Percentiles rank a stretch among this genome's conserved stretches.
phyloP scores from a whole-genome alignment of 1,140 invertebrate species.

The Goniozus legneri region DNA sequence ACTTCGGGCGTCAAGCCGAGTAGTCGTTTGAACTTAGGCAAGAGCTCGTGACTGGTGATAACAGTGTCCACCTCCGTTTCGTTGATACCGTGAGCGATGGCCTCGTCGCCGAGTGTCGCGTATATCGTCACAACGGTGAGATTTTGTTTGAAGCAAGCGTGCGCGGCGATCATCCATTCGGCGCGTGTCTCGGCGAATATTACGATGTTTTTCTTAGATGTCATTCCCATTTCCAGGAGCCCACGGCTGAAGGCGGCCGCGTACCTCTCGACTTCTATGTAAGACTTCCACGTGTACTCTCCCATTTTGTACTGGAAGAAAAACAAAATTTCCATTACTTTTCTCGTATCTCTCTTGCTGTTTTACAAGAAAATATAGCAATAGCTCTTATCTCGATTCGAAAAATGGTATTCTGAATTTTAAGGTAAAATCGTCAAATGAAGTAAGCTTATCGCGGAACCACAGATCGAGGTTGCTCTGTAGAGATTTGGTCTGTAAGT shows the following conservation, averaged over 20 bases:
- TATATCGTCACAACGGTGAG: slow-evolving; percentile 90
- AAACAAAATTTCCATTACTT: no score
- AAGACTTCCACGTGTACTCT: slow-evolving; percentile 89
- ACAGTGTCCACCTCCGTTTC: slow-evolving; percentile 92
- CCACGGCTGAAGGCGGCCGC: slow-evolving; percentile 77
- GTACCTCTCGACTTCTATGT: slow-evolving; percentile 71
- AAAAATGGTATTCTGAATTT: no score
- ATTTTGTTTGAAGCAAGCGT: slow-evolving; percentile 91
- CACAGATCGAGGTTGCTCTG: no score
- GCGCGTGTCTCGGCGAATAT: slow-evolving; percentile 96
- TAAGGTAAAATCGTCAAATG: no score
- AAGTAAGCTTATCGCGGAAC: no score
- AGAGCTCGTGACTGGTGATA: slow-evolving; percentile 83
- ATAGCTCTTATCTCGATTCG: no score
- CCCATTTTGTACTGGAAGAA: slow-evolving; percentile 80
- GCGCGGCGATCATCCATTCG: slow-evolving; percentile 95
- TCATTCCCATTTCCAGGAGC: slow-evolving; percentile 65
- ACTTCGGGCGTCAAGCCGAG: slow-evolving; percentile 67
- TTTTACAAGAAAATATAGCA: no score
- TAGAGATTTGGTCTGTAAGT: no score
- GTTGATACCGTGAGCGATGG: slow-evolving; percentile 91
- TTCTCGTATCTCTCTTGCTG: no score
- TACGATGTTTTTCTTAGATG: slow-evolving; percentile 71
- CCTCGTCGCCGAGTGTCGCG: slow-evolving; percentile 94
- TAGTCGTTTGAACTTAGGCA: slow-evolving; percentile 85